Base-by-base conservation (phyloP, 2,797 vertebrate species). In the Alca torda region DNA sequence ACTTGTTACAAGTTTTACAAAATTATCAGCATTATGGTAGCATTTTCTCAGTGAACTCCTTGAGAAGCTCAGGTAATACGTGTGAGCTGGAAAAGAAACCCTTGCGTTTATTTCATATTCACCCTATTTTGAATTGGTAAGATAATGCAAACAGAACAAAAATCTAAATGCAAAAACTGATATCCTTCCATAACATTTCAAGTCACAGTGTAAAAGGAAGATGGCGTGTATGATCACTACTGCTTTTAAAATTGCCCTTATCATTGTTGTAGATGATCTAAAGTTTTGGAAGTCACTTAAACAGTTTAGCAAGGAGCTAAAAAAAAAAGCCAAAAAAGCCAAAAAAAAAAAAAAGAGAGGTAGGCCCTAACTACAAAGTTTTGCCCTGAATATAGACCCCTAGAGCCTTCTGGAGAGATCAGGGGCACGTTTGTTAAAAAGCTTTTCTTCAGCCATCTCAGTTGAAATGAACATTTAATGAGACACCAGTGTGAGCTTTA, bases 281-380 rank as follows among this genome's bases (percentile, higher is more conserved):
- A 76, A 39, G 11, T 60, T 87, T 82, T 86, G 37, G n/a, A 65
- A 73, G 14, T 26, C 15, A 33, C 90, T 16, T 31, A 54, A 67
- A 50, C 4, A 24, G 5, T 39, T 69, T 26, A 67, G 7, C 5
- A 30, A 81, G 10, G 13, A 45, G 39, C 39, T 41, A 41, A 41
- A 41, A 41, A 41, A 41, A 37, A 13, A 41, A 41, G 39, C 39
- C 39, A 41, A 41, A 50, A 6, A 19, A 73, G 25, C 11, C 2
- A 4, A 10, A 12, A 4, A 9, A 26, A 25, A 5, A 19, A 43
- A 8, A 6, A 12, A n/a, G 51, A 45, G 15, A 53, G 2, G 3
- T 60, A 13, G 12, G 4, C 15, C 31, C 12, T 57, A 59, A 45
- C 10, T 48, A 28, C 3, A 8, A 41, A 33, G 4, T 56, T 86